Conservation (phyloP, 2,797 vertebrate species). For the Nannoperca obscura region DNA sequence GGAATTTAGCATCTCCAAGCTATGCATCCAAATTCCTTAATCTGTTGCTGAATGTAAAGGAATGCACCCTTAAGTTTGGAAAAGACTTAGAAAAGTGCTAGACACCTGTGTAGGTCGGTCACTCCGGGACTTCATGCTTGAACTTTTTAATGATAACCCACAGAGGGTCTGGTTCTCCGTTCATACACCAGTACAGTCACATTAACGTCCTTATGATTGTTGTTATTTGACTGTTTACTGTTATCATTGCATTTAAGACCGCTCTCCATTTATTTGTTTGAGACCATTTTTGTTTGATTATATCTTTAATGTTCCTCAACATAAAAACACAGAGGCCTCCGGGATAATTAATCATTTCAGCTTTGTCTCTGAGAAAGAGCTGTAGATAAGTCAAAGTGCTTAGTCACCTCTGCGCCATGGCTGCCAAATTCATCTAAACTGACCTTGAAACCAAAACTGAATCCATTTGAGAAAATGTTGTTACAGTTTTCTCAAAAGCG, state of each 20-base stretch:
- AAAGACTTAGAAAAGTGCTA: too few species aligned
- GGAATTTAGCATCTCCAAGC: constrained; percentile 65
- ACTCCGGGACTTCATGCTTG: background rate
- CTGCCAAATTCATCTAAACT: background rate
- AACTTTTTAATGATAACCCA: background rate
- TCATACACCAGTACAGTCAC: background rate
- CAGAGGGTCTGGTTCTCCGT: constrained; percentile 5
- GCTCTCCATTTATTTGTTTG: background rate
- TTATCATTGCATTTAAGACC: background rate
- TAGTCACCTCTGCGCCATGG: too few species aligned
- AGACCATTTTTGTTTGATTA: background rate
- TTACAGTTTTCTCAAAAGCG: too few species aligned
- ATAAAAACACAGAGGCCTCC: background rate
- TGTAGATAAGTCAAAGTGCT: background rate
- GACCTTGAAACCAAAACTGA: background rate
- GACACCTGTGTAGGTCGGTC: constrained; percentile 15
- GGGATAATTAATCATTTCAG: background rate
- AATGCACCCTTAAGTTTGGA: background rate
- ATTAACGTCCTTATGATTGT: background rate
- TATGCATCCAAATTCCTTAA: constrained; percentile 32
- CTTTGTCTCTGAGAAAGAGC: too few species aligned
- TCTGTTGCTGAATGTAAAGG: constrained; percentile 29
- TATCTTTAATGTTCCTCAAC: background rate
- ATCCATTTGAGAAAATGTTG: too few species aligned
- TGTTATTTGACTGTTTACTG: too few species aligned